Evolutionary conservation across 2,797 vertebrate species (phyloP).

Genomic region (Falco peregrinus): DNA sequence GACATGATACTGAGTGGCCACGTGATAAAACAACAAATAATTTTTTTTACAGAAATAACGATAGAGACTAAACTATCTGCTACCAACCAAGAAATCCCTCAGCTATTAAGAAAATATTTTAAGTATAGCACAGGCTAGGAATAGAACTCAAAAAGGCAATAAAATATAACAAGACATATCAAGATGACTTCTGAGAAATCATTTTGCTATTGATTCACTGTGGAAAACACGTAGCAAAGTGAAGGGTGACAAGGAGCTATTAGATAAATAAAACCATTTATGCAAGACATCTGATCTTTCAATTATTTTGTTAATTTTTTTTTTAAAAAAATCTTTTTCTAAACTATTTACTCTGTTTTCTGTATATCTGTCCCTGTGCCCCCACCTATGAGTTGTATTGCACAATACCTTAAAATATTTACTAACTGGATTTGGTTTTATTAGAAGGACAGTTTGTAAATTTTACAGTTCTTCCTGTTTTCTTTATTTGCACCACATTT

Average conservation of each 20-base stretch:
- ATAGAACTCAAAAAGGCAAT: not conserved
- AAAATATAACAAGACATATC: not conserved
- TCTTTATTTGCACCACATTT: not conserved
- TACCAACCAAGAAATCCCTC: not conserved
- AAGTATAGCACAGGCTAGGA: not conserved
- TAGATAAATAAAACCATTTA: not conserved
- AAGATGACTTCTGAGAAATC: not conserved
- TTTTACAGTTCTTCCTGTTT: not conserved
- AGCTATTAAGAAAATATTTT: not conserved
- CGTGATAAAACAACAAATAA: not conserved
- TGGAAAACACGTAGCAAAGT: not conserved
- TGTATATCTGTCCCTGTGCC: not conserved
- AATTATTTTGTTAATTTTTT: not conserved
- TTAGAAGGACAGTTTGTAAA: not conserved
- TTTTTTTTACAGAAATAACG: not conserved
- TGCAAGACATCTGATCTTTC: not conserved
- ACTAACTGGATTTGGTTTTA: not conserved
- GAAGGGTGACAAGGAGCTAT: not conserved
- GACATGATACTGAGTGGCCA: not conserved
- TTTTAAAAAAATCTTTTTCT: not conserved
- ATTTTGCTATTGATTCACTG: not conserved
- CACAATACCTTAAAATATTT: not conserved
- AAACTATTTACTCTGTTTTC: not conserved
- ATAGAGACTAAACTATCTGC: not conserved
- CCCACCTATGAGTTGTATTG: not conserved